Evolutionary conservation across 2,797 vertebrate genomes (phyloP).

Genomic region (Taenioides sp.): DNA sequence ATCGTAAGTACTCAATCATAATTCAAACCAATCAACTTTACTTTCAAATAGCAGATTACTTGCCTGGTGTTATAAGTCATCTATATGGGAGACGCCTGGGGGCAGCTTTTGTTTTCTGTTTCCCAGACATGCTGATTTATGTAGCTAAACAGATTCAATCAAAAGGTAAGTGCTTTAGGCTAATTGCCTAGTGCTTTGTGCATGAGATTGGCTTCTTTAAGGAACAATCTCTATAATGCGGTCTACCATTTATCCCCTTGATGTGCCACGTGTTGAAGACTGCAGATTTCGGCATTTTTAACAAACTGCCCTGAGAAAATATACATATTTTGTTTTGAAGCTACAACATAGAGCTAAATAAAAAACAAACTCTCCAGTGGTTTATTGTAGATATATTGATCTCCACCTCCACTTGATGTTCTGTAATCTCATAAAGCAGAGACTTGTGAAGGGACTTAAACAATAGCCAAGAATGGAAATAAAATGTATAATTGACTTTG

Average conservation of each 20-base stretch:
- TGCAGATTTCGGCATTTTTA: neutral
- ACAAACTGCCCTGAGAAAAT: neutral
- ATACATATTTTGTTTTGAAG: neutral
- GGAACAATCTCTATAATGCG: conserved; percentile 44
- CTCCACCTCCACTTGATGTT: neutral
- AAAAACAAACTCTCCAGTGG: neutral
- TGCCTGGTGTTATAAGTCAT: conserved; percentile 40
- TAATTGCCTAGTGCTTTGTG: conserved; percentile 69
- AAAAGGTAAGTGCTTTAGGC: conserved; percentile 47
- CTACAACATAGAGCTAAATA: neutral
- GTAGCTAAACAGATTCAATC: conserved; percentile 61
- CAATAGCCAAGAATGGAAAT: no score
- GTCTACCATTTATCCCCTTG: neutral
- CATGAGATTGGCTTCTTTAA: conserved; percentile 46
- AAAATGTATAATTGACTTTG: no score
- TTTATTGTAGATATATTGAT: neutral
- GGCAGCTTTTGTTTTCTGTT: conserved; percentile 39
- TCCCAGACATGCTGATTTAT: conserved; percentile 60
- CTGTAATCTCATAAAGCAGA: neutral
- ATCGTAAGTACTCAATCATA: conserved; percentile 47
- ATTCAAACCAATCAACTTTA: conserved; percentile 47
- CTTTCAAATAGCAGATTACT: conserved; percentile 34
- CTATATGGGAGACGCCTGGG: conserved; percentile 32
- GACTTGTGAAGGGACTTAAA: neutral
- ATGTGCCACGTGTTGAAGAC: neutral